Conservation (phyloP, 2,888 invertebrate genomes). For the Watsonalla binaria region DNA sequence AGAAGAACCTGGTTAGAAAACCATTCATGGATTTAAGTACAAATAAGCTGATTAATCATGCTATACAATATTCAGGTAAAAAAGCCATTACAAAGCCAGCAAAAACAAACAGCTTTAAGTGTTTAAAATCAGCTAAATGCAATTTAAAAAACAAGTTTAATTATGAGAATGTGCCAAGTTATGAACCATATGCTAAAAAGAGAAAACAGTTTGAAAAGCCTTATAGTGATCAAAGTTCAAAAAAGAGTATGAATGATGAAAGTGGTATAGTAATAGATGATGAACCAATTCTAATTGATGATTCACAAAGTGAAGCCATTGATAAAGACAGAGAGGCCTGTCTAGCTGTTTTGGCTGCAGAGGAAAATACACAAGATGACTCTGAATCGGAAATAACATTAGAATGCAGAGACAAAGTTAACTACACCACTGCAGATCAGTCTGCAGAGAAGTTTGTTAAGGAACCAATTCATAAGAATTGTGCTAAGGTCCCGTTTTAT, state of each 20-base stretch:
- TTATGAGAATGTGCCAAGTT: conserved; percentile 1
- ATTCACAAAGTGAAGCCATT: conserved; percentile 35
- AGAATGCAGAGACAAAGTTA: conserved; percentile 7
- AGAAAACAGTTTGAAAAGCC: conserved; percentile 4
- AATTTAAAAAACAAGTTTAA: neutral
- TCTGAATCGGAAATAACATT: conserved; percentile 15
- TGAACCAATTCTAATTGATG: conserved; percentile 48
- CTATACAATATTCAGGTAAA: neutral
- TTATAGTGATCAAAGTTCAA: neutral
- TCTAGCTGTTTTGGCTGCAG: conserved; percentile 47
- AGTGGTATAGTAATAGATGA: conserved; percentile 55
- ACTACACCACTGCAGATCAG: conserved; percentile 1
- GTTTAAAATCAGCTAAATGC: neutral
- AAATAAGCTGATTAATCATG: conserved; percentile 27
- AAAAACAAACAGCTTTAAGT: neutral
- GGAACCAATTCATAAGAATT: conserved; percentile 8
- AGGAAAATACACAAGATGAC: conserved; percentile 23
- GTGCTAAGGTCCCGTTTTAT: conserved; percentile 46
- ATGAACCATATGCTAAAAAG: conserved; percentile 8
- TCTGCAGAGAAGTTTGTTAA: neutral
- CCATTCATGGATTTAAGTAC: conserved; percentile 56
- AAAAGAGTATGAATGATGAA: conserved; percentile 33
- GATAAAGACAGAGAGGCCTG: conserved; percentile 62
- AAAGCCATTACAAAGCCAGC: neutral
- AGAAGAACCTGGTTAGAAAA: conserved; percentile 34